A percentile compares a stretch with the other conserved stretches of the same genome.
These are phyloP conservation scores for Poecilia wingei DNA, from an alignment of 2,797 vertebrate genomes.

Conservation along the genomic window DNA sequence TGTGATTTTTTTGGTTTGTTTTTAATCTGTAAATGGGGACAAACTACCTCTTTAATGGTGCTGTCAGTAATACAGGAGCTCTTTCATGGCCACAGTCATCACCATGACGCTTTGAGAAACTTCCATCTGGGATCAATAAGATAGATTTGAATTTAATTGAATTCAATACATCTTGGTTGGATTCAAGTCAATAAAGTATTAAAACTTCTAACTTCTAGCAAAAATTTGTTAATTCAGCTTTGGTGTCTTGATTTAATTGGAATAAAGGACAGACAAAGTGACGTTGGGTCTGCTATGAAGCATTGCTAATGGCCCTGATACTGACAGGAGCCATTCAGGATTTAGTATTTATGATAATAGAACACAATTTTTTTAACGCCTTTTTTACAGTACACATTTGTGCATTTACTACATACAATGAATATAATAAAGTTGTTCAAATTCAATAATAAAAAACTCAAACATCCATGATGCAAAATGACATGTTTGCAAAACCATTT, in stretches of 20 bases:
- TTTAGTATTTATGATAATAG: background rate
- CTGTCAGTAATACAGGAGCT: background rate
- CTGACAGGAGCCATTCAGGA: background rate
- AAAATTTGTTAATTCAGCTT: background rate
- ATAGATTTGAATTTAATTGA: no score
- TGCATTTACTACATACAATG: background rate
- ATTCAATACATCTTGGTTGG: background rate
- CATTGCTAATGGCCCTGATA: background rate
- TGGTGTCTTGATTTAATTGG: background rate
- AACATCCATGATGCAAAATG: background rate
- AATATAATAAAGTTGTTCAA: background rate
- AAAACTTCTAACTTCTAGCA: background rate
- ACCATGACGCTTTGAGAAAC: no score
- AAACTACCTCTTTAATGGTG: background rate
- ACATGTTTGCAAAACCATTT: no score
- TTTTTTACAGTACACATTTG: background rate
- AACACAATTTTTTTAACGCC: background rate
- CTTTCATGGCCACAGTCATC: no score
- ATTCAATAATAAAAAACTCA: background rate
- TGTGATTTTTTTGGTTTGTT: background rate
- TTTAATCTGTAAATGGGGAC: background rate
- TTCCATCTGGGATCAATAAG: no score
- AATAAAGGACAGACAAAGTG: constrained; percentile 22
- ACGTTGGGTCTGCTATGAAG: constrained; percentile 20
- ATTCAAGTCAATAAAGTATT: background rate